A percentile compares a stretch with the other conserved stretches of the same genome.
phyloP scores from a whole-genome alignment of 2,797 vertebrate species.

The Sylvia borin region DNA sequence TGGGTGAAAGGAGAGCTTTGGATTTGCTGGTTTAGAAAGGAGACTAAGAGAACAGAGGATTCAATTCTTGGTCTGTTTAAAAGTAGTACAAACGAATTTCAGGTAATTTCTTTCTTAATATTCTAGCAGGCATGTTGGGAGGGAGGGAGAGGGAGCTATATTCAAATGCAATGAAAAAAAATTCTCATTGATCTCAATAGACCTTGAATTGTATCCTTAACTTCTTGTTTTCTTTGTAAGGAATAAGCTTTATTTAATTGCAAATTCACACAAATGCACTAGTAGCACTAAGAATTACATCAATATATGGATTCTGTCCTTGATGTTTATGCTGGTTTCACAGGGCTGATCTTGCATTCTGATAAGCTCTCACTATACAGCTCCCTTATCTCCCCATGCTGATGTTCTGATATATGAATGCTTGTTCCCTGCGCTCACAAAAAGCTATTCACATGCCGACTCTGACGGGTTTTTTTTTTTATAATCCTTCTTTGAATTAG shows the following conservation, averaged over 20 bases:
- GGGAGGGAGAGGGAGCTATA: background rate
- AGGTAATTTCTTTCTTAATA: slow-evolving; percentile 26
- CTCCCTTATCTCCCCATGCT: slow-evolving; percentile 54
- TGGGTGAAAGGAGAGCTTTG: background rate
- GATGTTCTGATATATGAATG: slow-evolving; percentile 60
- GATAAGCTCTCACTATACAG: slow-evolving; percentile 32
- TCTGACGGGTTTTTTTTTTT: slow-evolving; percentile 8
- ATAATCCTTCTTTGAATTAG: slow-evolving; percentile 59
- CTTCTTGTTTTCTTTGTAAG: slow-evolving; percentile 58
- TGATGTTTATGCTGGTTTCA: slow-evolving; percentile 55
- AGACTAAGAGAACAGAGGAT: background rate
- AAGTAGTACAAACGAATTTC: background rate
- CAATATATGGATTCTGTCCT: slow-evolving; percentile 65
- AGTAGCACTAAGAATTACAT: slow-evolving; percentile 46
- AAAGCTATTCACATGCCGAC: slow-evolving; percentile 46
- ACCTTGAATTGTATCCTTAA: slow-evolving; percentile 48
- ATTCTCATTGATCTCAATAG: slow-evolving; percentile 19
- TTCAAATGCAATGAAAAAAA: slow-evolving; percentile 3
- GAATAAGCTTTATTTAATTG: slow-evolving; percentile 62
- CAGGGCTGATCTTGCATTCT: slow-evolving; percentile 58
- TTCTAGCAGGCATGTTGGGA: background rate
- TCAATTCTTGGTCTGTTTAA: background rate
- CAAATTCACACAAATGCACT: slow-evolving; percentile 32
- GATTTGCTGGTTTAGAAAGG: background rate
- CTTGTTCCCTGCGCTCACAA: slow-evolving; percentile 25